Conservation (phyloP, 2,888 invertebrate species). For the Cataglyphis cursor region DNA sequence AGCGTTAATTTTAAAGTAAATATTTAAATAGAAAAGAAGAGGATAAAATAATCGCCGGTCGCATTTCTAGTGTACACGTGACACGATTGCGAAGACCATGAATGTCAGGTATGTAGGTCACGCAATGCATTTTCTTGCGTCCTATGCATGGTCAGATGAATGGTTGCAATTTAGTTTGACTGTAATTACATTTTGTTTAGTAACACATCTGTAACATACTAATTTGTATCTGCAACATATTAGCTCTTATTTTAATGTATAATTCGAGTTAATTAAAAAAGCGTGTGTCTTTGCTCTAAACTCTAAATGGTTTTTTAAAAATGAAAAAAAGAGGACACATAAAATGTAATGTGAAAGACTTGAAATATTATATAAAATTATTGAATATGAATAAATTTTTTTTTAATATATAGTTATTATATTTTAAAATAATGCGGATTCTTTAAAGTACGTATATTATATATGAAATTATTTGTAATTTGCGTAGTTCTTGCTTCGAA, state of each 20-base stretch:
- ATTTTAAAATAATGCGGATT: neutral
- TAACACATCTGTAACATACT: neutral
- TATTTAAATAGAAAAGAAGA: neutral
- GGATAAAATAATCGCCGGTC: neutral
- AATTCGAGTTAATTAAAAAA: neutral
- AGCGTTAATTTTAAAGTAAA: neutral
- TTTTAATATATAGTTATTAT: neutral
- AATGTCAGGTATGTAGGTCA: constrained; percentile 47
- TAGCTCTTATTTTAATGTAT: constrained; percentile 5
- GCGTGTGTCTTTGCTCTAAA: neutral
- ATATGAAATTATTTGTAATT: neutral
- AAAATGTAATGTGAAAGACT: neutral
- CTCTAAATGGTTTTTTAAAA: neutral
- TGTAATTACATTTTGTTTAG: constrained; percentile 27
- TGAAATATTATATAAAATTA: neutral
- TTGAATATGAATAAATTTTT: neutral
- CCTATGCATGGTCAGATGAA: constrained; percentile 40
- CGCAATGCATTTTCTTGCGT: constrained; percentile 42
- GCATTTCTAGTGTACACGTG: constrained; percentile 32
- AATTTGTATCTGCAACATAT: neutral
- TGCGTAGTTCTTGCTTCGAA: neutral
- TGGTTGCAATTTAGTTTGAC: constrained; percentile 12
- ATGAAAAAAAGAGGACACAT: neutral
- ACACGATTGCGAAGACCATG: constrained; percentile 23
- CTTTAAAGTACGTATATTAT: neutral